A percentile compares a stretch with the other conserved stretches of the same genome.
These are phyloP conservation scores for Clepsis dumicolana DNA, from an alignment of 2,888 invertebrate species.

Conservation along the genomic window DNA sequence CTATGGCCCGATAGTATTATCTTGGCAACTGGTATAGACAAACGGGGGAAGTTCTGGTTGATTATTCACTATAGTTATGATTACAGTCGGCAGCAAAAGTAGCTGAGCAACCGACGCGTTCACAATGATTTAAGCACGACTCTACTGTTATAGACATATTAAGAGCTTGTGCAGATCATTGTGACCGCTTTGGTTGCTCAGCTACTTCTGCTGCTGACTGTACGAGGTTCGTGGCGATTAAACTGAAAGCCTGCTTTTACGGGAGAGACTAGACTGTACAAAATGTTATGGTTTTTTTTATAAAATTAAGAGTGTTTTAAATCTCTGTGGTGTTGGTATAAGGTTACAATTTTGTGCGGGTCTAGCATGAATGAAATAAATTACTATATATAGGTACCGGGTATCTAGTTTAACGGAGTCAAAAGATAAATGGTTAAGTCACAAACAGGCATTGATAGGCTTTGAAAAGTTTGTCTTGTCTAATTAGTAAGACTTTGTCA, in stretches of 20 bases:
- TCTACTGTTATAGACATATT: too few relatives aligned
- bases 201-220: too few relatives aligned
- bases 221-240: not conserved
- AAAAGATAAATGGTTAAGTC: not conserved
- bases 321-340: too few relatives aligned
- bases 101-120: too few relatives aligned
- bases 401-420: not conserved
- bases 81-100: too few relatives aligned
- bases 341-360: not conserved
- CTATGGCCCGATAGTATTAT: not conserved
- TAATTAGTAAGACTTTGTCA: not conserved
- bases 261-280: not conserved
- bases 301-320: too few relatives aligned
- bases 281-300: too few relatives aligned
- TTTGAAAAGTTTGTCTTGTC: not conserved
- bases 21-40: not conserved
- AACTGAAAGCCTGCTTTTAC: not conserved
- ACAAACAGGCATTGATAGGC: not conserved
- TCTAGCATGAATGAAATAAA: not conserved
- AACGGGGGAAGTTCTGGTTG: not conserved
- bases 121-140: too few relatives aligned
- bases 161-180: too few relatives aligned
- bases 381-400: too few relatives aligned
- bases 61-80: not conserved
- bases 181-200: too few relatives aligned